Base-by-base conservation (phyloP, 1,140 invertebrate species). In the Parasteatoda tepidariorum region DNA sequence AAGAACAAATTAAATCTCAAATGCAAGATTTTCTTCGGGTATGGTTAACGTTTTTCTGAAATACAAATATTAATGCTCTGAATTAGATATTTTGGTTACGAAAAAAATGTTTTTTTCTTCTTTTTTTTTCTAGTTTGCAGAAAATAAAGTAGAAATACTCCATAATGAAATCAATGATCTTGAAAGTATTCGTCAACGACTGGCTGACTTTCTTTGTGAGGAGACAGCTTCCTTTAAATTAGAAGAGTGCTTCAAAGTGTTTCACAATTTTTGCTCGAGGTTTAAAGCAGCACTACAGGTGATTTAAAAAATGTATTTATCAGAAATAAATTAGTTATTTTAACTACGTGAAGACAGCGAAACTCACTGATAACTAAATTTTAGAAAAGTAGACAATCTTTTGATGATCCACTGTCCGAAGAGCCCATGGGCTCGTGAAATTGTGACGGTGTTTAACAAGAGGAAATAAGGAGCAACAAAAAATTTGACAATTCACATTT, bases 121-220 rank as follows among this genome's bases (percentile, higher is more conserved):
- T 38, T 57, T 33, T 68, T 55, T 64, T 74, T 57, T 6, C 11
- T 22, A 84, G 83, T 67, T 71, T 61, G 74, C 83, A 31, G 61
- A 84, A 22, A 66, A 48, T 18, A 79, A 71, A 30, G 75, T 84
- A 28, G 30, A 78, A 38, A 57, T n/a, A 2, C 30, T 84, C n/a
- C 67, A 82, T 18, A 76, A 82, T 13, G 84, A 85, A 26, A 68
- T 83, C 31, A 78, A 82, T n/a, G 70, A 96, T 87, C 92, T 98
- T 7, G 95, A 97, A 85, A 90, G 90, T 6, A 92, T 95, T 41
- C 91, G 95, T 59, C 92, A 92, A 84, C 92, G 95, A 74, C 89
- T 99, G 2, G 93, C 96, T 0, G 95, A 97, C 70, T 99, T 98
- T 89, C 98, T 99, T 89, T 98, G 97, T 89, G 97, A 99, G 88